Conservation (phyloP, 2,888 invertebrate species). For the Linhomoeus sp. region DNA sequence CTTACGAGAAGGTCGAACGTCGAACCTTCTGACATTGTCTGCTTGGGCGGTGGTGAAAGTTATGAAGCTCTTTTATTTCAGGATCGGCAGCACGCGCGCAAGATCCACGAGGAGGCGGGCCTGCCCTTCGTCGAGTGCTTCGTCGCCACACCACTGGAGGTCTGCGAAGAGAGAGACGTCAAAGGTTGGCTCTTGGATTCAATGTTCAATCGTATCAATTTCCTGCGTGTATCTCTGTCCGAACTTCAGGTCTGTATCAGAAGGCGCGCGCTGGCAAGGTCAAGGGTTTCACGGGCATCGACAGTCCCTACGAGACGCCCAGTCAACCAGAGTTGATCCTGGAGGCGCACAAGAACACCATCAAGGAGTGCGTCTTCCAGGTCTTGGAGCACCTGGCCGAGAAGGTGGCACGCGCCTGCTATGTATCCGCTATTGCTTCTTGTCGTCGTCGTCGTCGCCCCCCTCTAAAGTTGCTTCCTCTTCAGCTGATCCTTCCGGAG, state of each 20-base stretch:
- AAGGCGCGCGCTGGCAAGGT: conserved; percentile 86
- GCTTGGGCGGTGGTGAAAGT: too few species aligned
- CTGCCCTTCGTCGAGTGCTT: conserved; percentile 83
- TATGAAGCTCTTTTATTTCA: conserved; percentile 21
- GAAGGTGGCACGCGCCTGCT: too few species aligned
- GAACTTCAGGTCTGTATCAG: conserved; percentile 64
- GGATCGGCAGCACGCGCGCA: conserved; percentile 72
- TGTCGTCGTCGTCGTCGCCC: too few species aligned
- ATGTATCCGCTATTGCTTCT: too few species aligned
- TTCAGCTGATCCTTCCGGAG: conserved; percentile 46
- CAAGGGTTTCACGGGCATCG: conserved; percentile 66
- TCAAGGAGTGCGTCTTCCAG: conserved; percentile 65
- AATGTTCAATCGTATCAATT: neutral
- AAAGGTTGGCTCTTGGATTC: conserved; percentile 40
- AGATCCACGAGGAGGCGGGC: conserved; percentile 65
- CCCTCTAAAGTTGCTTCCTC: too few species aligned
- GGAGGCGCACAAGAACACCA: conserved; percentile 45
- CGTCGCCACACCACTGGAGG: conserved; percentile 78
- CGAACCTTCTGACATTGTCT: too few species aligned
- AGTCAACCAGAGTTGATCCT: conserved; percentile 63
- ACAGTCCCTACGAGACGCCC: conserved; percentile 47
- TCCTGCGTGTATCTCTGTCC: neutral
- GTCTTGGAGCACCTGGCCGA: conserved; percentile 60
- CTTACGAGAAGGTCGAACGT: conserved; percentile 72
- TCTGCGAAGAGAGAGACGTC: conserved; percentile 83